Base-by-base conservation (phyloP, 2,797 vertebrate species). In the Clarias platycephalus region DNA sequence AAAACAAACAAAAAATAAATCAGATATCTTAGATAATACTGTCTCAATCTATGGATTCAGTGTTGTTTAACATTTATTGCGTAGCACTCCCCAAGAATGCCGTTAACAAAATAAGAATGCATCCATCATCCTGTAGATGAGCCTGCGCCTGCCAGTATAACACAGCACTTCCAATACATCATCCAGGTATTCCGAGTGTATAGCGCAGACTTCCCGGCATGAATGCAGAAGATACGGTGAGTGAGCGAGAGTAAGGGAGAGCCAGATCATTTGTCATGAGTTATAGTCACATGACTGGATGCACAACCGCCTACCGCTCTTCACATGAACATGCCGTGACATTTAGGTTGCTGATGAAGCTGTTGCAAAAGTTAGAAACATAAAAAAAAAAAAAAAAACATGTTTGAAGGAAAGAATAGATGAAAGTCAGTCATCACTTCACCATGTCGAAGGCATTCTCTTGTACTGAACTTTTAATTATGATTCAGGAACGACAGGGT, bases 391-490 rank as follows among this genome's bases (percentile, higher is more conserved):
- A 81, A 18, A 71, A 53, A 28, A 57, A n/a, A 28, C 3, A 7
- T 40, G 26, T 55, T 20, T 7, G 78, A n/a, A 72, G 60, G 44
- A 74, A 28, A 37, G 53, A 44, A 75, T 60, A 76, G 49, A 75
- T 67, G 70, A 85, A 67, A 82, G n/a, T 16, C 80, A 70, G 28
- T 66, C 83, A 75, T 84, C 83, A 57, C n/a, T 24, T 80, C 77
- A 66, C 26, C 24, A 57, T 71, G 31, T 60, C 62, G 62, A 81
- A 60, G 49, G 31, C 68, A 37, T 66, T 66, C 49, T 66, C 78
- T 57, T 57, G 31, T 75, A 85, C 71, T 12, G 67, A 75, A 82
- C 79, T 85, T 85, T 85, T 85, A 85, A 85, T 85, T 85, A 85
- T 37, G 53, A 55, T 64, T 66, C 71, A 64, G 80, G 80, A 85